Evolutionary conservation across 2,797 vertebrate genomes (phyloP), one percentile per base, ranked within the genome.

Genomic region (Rhinophrynus dorsalis): DNA sequence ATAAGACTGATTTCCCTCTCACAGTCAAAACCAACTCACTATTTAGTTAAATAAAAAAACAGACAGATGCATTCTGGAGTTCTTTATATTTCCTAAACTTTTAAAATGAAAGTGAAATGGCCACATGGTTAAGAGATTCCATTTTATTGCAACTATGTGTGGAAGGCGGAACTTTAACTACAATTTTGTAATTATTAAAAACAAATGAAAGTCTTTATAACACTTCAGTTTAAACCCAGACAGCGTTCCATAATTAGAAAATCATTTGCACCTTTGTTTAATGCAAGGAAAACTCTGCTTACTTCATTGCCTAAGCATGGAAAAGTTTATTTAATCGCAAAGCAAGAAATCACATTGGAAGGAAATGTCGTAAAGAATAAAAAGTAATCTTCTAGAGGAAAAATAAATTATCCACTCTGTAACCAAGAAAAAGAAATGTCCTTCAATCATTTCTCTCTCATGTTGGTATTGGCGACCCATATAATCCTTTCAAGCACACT

Each of bases 321-420:
- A 80, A 74, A 69, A 75, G 87, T 88, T 90, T 90, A 88, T 89
- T 88, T 88, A 90, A 88, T 70, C 75, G 79, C 88, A 89, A 87
- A 77, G 79, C 86, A 84, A 86, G 61, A 72, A 72, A 90, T 90
- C 88, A 88, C 83, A 81, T 76, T 67, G 77, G 82, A 87, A 89
- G 86, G 87, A 90, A 91, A 88, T 88, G 87, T 89, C 72, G 78
- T 89, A 90, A 88, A 89, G 82, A 89, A 86, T 63, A 70, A 87
- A 87, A 90, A 91, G 81, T 89, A 90, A 91, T 87, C 87, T 89
- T 88, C 85, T 90, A 79, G 87, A 90, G 89, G 89, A 91, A 91
- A 92, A 90, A 91, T 90, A 89, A 91, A 92, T 92, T 89, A 90
- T 91, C 88, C 54, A 82, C 84, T 73, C 76, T 75, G 82, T 90